phyloP scores from a whole-genome alignment of 30 jellyfish, hydroid and myxozoan genomes.

The Turritopsis rubra region DNA sequence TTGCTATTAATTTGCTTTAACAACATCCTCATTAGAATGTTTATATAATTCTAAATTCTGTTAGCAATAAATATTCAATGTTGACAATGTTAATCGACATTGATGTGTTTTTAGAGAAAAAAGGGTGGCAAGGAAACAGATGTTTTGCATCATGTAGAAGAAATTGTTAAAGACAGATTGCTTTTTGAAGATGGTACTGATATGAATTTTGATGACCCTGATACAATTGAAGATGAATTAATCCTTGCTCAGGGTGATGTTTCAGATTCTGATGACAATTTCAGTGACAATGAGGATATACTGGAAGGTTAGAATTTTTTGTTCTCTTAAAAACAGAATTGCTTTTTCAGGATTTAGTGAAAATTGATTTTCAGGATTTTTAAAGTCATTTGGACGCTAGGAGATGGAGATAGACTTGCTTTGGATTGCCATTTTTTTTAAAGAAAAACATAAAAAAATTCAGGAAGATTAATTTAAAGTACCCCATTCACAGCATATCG shows the following conservation, averaged over 20 bases:
- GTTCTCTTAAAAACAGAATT: background rate
- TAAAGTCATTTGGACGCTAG: no score
- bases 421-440: no score
- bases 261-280: background rate
- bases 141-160: background rate
- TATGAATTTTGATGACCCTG: background rate
- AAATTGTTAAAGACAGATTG: background rate
- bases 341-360: no score
- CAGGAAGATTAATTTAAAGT: no score
- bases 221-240: constrained; percentile 16
- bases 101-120: background rate
- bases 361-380: no score
- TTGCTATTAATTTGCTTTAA: no score
- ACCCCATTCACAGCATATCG: no score
- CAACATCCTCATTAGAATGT: no score
- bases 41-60: background rate
- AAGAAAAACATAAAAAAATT: no score
- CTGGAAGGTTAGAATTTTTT: background rate
- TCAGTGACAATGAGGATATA: background rate
- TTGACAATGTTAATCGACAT: background rate
- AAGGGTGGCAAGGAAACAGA: background rate
- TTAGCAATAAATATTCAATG: background rate
- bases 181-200: constrained; percentile 15
- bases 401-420: no score
- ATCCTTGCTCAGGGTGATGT: background rate